Percentiles rank a stretch among this genome's conserved stretches.
These are phyloP conservation scores for Pygmarrhopalites habei DNA, from an alignment of 1,140 invertebrate species.

Conservation along the genomic window DNA sequence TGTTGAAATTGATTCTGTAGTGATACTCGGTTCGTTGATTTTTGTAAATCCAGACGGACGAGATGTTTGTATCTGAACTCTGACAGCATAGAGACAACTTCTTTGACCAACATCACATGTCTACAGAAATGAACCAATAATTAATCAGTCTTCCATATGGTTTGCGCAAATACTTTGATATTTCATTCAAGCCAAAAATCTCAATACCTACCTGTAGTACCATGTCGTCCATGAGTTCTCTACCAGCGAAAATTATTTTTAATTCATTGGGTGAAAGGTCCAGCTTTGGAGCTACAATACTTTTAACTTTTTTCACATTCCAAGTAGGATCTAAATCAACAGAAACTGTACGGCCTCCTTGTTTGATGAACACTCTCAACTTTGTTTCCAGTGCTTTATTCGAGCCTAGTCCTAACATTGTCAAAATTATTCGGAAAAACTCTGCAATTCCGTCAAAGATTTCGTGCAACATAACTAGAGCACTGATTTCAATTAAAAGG, in stretches of 20 bases:
- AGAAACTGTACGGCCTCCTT: conserved; percentile 48
- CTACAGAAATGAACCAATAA: conserved; percentile 45
- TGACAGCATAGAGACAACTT: conserved; percentile 69
- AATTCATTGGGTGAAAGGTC: conserved; percentile 62
- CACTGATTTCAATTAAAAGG: too few relatives aligned
- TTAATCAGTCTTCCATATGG: conserved; percentile 1
- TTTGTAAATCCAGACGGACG: neutral
- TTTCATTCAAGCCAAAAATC: neutral
- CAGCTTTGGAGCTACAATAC: conserved; percentile 60
- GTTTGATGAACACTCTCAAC: conserved; percentile 34
- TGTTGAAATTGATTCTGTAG: neutral
- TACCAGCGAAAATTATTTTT: conserved; percentile 78
- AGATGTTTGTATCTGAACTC: conserved; percentile 26
- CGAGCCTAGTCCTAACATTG: conserved; percentile 23
- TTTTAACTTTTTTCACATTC: conserved; percentile 67
- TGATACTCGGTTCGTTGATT: neutral
- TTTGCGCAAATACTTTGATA: neutral
- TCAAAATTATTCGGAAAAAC: conserved; percentile 26
- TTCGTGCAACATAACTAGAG: conserved; percentile 21
- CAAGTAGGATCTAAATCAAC: conserved; percentile 65
- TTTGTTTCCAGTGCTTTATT: neutral
- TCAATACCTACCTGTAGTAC: conserved; percentile 54
- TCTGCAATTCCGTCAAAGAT: conserved; percentile 25
- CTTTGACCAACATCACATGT: conserved; percentile 76
- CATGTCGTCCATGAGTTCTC: conserved; percentile 66